Percentiles rank a stretch among this genome's conserved stretches.
Evolutionary conservation across 2,888 invertebrate genomes (phyloP).

Genomic region (Himalopsyche kuldschensis): DNA sequence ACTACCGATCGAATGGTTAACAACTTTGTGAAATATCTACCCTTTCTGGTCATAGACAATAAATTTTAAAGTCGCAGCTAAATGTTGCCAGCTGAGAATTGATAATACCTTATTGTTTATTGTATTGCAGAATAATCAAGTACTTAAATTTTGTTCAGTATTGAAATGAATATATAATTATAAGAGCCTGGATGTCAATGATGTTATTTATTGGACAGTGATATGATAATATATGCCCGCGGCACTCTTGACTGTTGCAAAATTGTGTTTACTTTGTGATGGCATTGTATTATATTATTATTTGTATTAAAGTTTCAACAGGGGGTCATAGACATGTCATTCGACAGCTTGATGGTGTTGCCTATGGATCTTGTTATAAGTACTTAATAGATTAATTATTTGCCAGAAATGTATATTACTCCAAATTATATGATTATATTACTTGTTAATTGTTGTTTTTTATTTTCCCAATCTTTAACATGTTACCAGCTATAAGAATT

Average conservation of each 20-base stretch:
- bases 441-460: slow-evolving; percentile 12
- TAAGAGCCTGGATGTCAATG: not conserved
- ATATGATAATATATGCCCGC: not conserved
- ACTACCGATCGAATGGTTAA: too few relatives aligned
- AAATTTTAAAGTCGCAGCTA: too few relatives aligned
- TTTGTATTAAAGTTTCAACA: not conserved
- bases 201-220: not conserved
- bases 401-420: slow-evolving; percentile 31
- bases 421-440: slow-evolving; percentile 26
- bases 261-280: not conserved
- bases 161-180: too few relatives aligned
- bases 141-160: too few relatives aligned
- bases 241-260: not conserved
- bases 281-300: not conserved
- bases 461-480: not conserved
- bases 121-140: too few relatives aligned
- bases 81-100: too few relatives aligned
- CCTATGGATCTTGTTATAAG: slow-evolving; percentile 14
- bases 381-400: slow-evolving; percentile 26
- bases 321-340: not conserved
- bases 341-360: slow-evolving; percentile 1
- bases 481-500: too few relatives aligned
- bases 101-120: too few relatives aligned
- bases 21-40: too few relatives aligned
- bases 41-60: too few relatives aligned